Evolutionary conservation across 2,888 invertebrate species (phyloP).

Genomic region (Gari tellinella): DNA sequence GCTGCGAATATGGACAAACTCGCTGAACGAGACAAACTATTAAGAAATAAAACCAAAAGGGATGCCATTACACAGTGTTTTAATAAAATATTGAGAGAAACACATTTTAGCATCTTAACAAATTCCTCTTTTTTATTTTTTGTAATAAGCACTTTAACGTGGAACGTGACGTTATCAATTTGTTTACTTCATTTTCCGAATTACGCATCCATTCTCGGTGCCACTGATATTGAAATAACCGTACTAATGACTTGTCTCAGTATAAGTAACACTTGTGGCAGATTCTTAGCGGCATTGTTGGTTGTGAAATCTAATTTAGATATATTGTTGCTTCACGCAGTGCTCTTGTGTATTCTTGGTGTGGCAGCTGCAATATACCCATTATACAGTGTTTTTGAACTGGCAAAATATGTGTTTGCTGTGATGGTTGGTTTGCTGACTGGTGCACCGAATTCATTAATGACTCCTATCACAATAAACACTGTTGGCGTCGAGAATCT

Average conservation of each 20-base stretch:
- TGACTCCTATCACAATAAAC: slow-evolving; percentile 53
- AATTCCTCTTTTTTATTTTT: slow-evolving; percentile 37
- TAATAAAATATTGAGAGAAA: too few relatives aligned
- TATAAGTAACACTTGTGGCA: slow-evolving; percentile 40
- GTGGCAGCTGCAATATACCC: slow-evolving; percentile 35
- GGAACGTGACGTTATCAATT: slow-evolving; percentile 45
- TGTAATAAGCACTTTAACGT: slow-evolving; percentile 38
- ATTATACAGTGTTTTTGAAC: slow-evolving; percentile 24
- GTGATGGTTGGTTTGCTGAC: slow-evolving; percentile 47
- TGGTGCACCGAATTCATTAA: slow-evolving; percentile 54
- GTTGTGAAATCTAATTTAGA: slow-evolving; percentile 23
- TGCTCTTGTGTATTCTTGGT: slow-evolving; percentile 34
- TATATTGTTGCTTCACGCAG: slow-evolving; percentile 30
- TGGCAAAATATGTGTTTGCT: slow-evolving; percentile 32
- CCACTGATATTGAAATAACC: slow-evolving; percentile 28
- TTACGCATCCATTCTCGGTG: slow-evolving; percentile 32
- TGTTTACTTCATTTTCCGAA: slow-evolving; percentile 54
- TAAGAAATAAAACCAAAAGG: too few relatives aligned
- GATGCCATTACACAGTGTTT: too few relatives aligned
- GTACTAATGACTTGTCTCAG: slow-evolving; percentile 49
- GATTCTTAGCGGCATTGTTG: slow-evolving; percentile 33
- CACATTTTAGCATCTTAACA: slow-evolving; percentile 7
- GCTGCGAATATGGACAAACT: too few relatives aligned
- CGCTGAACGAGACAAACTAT: too few relatives aligned
- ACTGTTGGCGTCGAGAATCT: slow-evolving; percentile 47